Base-by-base conservation (phyloP, 1,140 invertebrate genomes). In the Gryllus bimaculatus region DNA sequence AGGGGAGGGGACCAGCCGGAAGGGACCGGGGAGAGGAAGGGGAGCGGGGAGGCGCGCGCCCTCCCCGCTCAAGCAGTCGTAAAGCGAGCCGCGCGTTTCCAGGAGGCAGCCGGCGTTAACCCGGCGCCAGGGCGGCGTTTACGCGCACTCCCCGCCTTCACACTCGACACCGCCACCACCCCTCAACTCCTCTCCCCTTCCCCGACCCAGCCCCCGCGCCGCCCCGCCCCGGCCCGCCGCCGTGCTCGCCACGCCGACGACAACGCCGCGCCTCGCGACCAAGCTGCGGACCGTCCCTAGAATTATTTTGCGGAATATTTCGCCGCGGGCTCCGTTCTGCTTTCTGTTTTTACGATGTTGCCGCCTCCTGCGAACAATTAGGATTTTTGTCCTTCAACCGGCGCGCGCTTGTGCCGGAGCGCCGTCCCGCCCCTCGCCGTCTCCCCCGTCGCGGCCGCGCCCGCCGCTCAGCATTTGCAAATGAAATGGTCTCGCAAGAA, bases 231-330 rank as follows among this genome's bases (percentile, higher is more conserved):
- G 26, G 1, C 1, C 1, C 26, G 26, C 26, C 26, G n/a, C n/a
- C n/a, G n/a, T n/a, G n/a, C n/a, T n/a, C n/a, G n/a, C n/a, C n/a
- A n/a, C n/a, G n/a, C n/a, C n/a, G n/a, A n/a, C n/a, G n/a, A n/a
- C n/a, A n/a, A n/a, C n/a, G n/a, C n/a, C n/a, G n/a, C n/a, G n/a
- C 18, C 18, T 66, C 18, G 10, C 54, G 54, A 66, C 54, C 54
- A 66, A n/a, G 54, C 54, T 66, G 54, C 54, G 54, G 54, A 13
- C 54, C 54, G 18, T 18, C 54, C 18, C 54, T 18, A 18, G 54
- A 66, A 66, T 66, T 66, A 66, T 66, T 66, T 66, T 66, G 54
- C 54, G 54, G 54, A 66, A 66, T 66, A 66, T 66, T 66, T 18
- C 18, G 54, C 2, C 10, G 54, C 10, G 54, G 10, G 54, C 10